Evolutionary conservation across 2,797 vertebrate species (phyloP).

Genomic region (Pyrrhura leucotis): DNA sequence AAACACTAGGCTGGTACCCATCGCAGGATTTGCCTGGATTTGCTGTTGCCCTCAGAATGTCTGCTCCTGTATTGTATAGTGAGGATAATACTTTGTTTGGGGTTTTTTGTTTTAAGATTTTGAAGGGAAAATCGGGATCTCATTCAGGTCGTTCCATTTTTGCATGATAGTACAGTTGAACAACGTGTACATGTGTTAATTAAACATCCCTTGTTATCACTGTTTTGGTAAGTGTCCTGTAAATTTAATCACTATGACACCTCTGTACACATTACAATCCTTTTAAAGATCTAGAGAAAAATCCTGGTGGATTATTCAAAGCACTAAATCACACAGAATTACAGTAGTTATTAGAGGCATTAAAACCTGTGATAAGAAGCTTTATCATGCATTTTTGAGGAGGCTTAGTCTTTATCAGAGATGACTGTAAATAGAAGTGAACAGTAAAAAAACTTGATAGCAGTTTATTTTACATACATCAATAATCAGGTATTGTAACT

Average conservation of each 20-base stretch:
- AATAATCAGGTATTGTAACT: slow-evolving; percentile 61
- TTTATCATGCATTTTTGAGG: slow-evolving; percentile 67
- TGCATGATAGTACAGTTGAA: slow-evolving; percentile 38
- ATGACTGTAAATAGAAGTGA: slow-evolving; percentile 68
- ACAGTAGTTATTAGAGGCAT: slow-evolving; percentile 66
- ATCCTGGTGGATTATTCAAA: slow-evolving; percentile 72
- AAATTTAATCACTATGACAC: slow-evolving; percentile 66
- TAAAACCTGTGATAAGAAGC: slow-evolving; percentile 68
- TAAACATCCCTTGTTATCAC: slow-evolving; percentile 63
- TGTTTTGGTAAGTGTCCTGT: slow-evolving; percentile 65
- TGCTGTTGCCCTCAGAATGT: slow-evolving; percentile 17
- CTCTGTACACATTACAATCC: slow-evolving; percentile 71
- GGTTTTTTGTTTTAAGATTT: slow-evolving; percentile 58
- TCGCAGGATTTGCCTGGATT: background rate
- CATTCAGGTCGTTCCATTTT: slow-evolving; percentile 39
- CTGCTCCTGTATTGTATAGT: background rate
- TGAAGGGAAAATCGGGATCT: slow-evolving; percentile 27
- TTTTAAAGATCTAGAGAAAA: slow-evolving; percentile 76
- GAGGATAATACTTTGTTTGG: slow-evolving; percentile 60
- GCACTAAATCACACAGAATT: slow-evolving; percentile 73
- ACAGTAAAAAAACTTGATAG: slow-evolving; percentile 40
- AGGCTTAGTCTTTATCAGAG: slow-evolving; percentile 59
- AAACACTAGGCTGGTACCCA: background rate
- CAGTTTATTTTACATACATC: slow-evolving; percentile 63
- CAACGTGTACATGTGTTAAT: slow-evolving; percentile 33